Percentiles rank a stretch among this genome's conserved stretches.
phyloP scores from a whole-genome alignment of 2,113 vertebrate genomes.

The Columba livia region DNA sequence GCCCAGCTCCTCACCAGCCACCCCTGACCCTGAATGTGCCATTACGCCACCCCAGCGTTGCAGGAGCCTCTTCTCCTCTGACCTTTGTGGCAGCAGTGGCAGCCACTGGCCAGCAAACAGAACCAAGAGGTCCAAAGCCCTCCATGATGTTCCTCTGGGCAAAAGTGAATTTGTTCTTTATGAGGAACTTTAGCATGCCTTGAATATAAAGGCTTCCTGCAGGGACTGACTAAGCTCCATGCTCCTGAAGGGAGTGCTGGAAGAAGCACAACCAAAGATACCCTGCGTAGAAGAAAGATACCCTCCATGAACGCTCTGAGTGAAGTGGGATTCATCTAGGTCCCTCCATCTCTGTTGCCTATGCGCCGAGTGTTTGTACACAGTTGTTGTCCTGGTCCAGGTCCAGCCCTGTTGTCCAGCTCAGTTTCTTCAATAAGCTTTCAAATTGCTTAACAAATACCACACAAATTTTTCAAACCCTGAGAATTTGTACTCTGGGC shows the following conservation, averaged over 20 bases:
- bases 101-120: neutral
- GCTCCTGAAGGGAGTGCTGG: neutral
- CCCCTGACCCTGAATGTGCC: neutral
- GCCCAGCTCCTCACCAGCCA: no score
- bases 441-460: conserved; percentile 64
- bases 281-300: conserved; percentile 32
- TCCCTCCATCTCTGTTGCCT: neutral
- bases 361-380: neutral
- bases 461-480: conserved; percentile 49
- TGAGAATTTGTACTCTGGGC: conserved; percentile 50
- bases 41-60: fast-evolving
- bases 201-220: neutral
- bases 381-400: conserved; percentile 54
- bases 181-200: neutral
- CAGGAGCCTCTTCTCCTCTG: neutral
- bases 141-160: neutral
- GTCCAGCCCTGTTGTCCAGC: conserved; percentile 53
- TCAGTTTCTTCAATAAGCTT: conserved; percentile 54
- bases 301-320: neutral
- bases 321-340: neutral
- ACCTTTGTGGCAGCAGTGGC: neutral
- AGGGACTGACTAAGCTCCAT: neutral
- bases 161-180: neutral
- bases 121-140: neutral
- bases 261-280: neutral